Evolutionary conservation across 1,140 invertebrate genomes (phyloP).

Genomic region (Bicyclus anynana): DNA sequence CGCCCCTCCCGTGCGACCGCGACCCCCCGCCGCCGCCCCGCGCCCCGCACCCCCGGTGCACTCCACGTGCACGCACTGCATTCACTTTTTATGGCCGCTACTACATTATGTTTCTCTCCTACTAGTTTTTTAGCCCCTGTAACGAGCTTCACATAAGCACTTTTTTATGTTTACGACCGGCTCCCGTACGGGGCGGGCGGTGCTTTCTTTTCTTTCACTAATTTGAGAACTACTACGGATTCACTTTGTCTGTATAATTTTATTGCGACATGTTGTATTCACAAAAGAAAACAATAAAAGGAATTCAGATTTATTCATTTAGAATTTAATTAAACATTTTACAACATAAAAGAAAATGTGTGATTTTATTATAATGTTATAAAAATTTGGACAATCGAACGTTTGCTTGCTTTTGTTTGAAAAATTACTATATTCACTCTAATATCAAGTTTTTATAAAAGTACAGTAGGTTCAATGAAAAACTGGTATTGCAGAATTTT

Average conservation of each 20-base stretch:
- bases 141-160: slow-evolving; percentile 68
- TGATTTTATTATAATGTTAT: too few relatives aligned
- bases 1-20: slow-evolving; percentile 46
- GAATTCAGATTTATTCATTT: too few relatives aligned
- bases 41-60: slow-evolving; percentile 42
- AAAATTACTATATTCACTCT: too few relatives aligned
- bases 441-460: too few relatives aligned
- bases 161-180: slow-evolving; percentile 68
- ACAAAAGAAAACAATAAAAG: neutral
- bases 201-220: slow-evolving; percentile 57
- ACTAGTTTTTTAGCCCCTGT: slow-evolving; percentile 61
- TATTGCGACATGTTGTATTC: neutral
- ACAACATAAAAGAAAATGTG: neutral
- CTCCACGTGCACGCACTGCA: slow-evolving; percentile 71
- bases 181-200: slow-evolving; percentile 50
- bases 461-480: too few relatives aligned
- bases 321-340: neutral
- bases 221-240: slow-evolving; percentile 52
- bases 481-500: too few relatives aligned
- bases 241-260: slow-evolving; percentile 15
- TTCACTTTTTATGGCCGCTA: slow-evolving; percentile 70
- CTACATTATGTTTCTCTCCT: slow-evolving; percentile 70
- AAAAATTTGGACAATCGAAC: too few relatives aligned
- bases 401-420: too few relatives aligned
- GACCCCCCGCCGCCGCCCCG: slow-evolving; percentile 23